Base-by-base conservation (phyloP, 2,888 invertebrate species). In the Drosophila helvetica region DNA sequence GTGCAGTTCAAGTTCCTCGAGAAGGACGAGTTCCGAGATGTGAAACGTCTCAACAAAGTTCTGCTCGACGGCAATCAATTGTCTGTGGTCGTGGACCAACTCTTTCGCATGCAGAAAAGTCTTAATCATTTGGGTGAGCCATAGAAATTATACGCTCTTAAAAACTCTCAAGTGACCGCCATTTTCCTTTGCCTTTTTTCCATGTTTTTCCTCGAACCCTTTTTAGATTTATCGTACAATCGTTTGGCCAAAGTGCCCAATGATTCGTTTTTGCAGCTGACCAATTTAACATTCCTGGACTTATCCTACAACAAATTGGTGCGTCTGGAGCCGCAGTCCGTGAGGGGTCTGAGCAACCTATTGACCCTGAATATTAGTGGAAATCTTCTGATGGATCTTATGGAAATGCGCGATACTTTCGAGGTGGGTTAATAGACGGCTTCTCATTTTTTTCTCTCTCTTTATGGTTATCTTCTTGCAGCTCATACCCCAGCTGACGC, bases 41-140 rank as follows among this genome's bases (percentile, higher is more conserved):
- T 96, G 53, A 94, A 94, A 83, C 94, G 94, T 68, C 91, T 96
- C 42, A 94, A 93, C 86, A 94, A 92, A 78, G 92, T 96, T 51
- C 93, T 93, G 78, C 92, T 96, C 74, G 96, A 96, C 83, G 96
- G 96, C 19, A 96, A 96, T 92, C 95, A 95, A 90, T 91, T 96
- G 78, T 95, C 96, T 1, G 95, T 96, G 17, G 93, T 96, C 57
- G 93, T 96, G 52, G 95, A 96, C 91, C 93, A 94, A 88, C 94
- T 95, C 80, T 96, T 96, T 85, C 90, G 90, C 71, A 90, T 90
- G 87, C 92, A 92, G 82, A 92, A 89, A 69, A 90, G 83, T 78
- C 89, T 92, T 66, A 90, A 90, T 74, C 90, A 91, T 83, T 90
- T 92, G 79, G 92, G 92, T 92, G 77, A 69, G 89, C 72, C 66